These are phyloP conservation scores for Bradypodion pumilum DNA, from an alignment of 2,797 vertebrate species.

Conservation along the genomic window DNA sequence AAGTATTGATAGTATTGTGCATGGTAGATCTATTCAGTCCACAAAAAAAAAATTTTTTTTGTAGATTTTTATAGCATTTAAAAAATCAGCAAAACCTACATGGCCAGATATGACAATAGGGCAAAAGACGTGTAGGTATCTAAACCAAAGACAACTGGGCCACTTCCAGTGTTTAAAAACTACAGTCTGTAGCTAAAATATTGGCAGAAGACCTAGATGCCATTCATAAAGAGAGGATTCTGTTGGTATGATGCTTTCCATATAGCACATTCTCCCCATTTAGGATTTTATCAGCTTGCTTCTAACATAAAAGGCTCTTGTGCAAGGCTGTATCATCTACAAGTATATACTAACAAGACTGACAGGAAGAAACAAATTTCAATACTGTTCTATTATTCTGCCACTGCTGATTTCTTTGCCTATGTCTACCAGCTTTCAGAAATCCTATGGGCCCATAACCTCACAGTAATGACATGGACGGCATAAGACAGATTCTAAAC, in stretches of 20 bases:
- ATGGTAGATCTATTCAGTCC: background rate
- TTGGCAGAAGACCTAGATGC: background rate
- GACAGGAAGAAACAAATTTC: background rate
- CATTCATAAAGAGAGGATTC: background rate
- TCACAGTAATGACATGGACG: background rate
- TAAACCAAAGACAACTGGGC: background rate
- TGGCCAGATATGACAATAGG: background rate
- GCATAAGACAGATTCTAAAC: conserved; percentile 1
- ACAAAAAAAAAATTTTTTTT: background rate
- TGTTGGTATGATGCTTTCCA: background rate
- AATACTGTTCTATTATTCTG: background rate
- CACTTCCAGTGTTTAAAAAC: background rate
- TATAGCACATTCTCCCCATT: background rate
- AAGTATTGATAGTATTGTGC: background rate
- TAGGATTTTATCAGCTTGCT: background rate
- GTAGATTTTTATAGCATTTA: background rate
- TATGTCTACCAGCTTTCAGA: background rate
- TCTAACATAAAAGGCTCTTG: background rate
- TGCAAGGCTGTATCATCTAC: background rate
- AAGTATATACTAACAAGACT: background rate
- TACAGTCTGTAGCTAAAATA: background rate
- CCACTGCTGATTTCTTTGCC: background rate
- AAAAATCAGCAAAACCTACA: background rate
- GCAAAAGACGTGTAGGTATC: background rate
- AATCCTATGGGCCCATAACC: background rate